Conservation (phyloP, 2,113 vertebrate genomes). For the Nothobranchius kuhntae region DNA sequence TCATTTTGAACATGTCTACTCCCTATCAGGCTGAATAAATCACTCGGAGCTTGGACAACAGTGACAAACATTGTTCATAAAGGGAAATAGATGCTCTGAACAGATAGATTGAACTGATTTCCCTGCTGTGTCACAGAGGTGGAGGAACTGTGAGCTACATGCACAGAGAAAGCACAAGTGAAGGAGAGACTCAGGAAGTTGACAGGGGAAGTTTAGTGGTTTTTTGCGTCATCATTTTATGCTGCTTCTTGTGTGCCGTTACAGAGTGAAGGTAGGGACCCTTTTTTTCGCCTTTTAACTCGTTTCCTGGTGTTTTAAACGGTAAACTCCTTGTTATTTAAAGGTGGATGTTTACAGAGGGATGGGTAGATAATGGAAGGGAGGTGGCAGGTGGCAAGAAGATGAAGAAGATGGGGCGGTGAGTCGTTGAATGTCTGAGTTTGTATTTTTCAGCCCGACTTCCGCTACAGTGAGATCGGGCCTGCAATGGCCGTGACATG, state of each 20-base stretch:
- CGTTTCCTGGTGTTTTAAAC: conserved; percentile 21
- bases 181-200: conserved; percentile 81
- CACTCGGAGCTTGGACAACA: background rate
- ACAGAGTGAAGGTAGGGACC: conserved; percentile 76
- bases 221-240: conserved; percentile 81
- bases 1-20: background rate
- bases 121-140: conserved; percentile 45
- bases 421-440: conserved; percentile 36
- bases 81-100: conserved; percentile 52
- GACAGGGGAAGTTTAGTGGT: conserved; percentile 82
- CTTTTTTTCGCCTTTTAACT: conserved; percentile 23
- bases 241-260: conserved; percentile 71
- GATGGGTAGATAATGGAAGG: background rate
- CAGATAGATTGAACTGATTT: conserved; percentile 57
- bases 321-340: background rate
- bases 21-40: background rate
- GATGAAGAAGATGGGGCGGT: conserved; percentile 16
- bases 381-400: conserved; percentile 48
- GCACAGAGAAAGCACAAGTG: conserved; percentile 63
- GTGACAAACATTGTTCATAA: background rate
- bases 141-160: conserved; percentile 45
- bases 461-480: conserved; percentile 57
- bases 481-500: conserved; percentile 47
- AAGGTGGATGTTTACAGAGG: background rate
- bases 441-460: conserved; percentile 52